Evolutionary conservation across 2,888 invertebrate genomes (phyloP).

Genomic region (Eristalinus sepulchralis): DNA sequence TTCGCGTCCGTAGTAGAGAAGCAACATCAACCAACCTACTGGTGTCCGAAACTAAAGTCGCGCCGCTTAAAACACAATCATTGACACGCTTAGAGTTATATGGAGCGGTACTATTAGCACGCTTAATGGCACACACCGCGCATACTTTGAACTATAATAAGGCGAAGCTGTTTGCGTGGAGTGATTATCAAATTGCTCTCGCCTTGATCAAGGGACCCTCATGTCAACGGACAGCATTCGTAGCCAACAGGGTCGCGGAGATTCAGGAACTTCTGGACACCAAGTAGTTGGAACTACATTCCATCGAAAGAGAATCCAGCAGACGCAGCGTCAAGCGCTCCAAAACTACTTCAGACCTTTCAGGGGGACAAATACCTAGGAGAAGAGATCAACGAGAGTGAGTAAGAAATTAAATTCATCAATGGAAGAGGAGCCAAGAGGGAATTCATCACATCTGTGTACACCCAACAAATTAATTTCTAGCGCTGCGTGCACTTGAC

Average conservation of each 20-base stretch:
- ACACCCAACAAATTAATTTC: slow-evolving; percentile 27
- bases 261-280: slow-evolving; percentile 59
- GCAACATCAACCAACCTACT: background rate
- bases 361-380: too few relatives aligned
- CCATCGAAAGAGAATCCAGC: slow-evolving; percentile 71
- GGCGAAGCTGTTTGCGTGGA: slow-evolving; percentile 11
- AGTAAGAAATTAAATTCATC: too few relatives aligned
- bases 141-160: background rate
- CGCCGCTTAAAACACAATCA: background rate
- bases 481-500: slow-evolving; percentile 38
- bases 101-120: slow-evolving; percentile 40
- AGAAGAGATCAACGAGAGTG: too few relatives aligned
- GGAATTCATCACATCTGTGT: slow-evolving; percentile 29
- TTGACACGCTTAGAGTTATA: slow-evolving; percentile 22
- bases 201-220: slow-evolving; percentile 57
- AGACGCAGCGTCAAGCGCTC: slow-evolving; percentile 72
- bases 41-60: background rate
- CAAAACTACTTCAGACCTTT: slow-evolving; percentile 44
- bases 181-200: slow-evolving; percentile 30
- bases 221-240: slow-evolving; percentile 55
- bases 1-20: background rate
- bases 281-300: slow-evolving; percentile 69
- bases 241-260: slow-evolving; percentile 71
- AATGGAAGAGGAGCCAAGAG: slow-evolving; percentile 10
- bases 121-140: background rate